Percentiles rank a stretch among this genome's conserved stretches.
Conservation (phyloP, 2,113 vertebrate genomes). For the Bothrops jararaca region DNA sequence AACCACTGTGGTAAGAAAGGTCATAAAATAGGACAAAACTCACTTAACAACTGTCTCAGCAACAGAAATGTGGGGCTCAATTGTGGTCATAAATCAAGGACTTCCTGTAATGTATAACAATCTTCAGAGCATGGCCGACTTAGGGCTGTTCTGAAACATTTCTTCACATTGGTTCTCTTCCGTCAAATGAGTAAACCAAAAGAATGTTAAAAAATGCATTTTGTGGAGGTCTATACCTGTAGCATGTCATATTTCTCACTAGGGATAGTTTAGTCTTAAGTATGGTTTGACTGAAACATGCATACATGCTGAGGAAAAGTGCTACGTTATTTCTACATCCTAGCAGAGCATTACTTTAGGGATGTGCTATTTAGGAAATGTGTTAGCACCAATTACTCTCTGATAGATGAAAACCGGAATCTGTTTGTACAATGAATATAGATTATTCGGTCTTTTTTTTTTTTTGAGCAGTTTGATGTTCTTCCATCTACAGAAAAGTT, state of each 20-base stretch:
- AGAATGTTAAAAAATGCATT: background rate
- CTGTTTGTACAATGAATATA: background rate
- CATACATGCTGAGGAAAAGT: background rate
- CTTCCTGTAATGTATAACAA: background rate
- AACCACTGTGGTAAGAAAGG: background rate
- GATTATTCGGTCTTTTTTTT: background rate
- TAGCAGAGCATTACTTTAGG: background rate
- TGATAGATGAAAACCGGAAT: background rate
- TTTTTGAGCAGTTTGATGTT: background rate
- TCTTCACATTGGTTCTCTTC: background rate
- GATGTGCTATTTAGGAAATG: background rate
- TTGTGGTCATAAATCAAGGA: background rate
- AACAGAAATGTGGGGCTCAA: background rate
- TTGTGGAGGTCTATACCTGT: background rate
- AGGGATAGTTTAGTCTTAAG: background rate
- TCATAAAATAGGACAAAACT: background rate
- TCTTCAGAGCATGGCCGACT: background rate
- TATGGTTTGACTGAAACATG: background rate
- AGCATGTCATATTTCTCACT: background rate
- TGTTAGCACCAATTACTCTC: background rate
- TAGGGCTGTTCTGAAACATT: background rate
- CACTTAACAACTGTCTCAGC: background rate
- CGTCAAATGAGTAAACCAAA: background rate
- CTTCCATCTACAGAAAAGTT: background rate
- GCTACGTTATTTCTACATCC: background rate